Conservation (phyloP, 2,797 vertebrate species). For the Tokudaia muenninki region DNA sequence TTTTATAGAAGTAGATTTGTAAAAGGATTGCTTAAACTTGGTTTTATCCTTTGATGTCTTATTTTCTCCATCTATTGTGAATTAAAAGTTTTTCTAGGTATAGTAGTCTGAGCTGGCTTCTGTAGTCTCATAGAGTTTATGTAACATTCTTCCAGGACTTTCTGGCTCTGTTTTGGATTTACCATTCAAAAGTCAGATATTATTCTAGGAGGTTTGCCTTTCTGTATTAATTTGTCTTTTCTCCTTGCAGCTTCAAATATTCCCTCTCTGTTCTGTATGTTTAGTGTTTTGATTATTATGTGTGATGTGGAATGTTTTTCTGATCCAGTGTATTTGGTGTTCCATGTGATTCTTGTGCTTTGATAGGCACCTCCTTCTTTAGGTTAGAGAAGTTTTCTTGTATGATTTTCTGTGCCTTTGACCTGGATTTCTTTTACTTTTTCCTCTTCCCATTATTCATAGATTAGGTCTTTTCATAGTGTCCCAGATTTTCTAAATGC, state of each 20-base stretch:
- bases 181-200: background rate
- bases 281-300: background rate
- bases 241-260: background rate
- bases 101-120: too few species aligned
- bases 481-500: background rate
- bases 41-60: background rate
- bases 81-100: too few species aligned
- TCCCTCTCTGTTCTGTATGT: background rate
- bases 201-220: background rate
- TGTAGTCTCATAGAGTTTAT: too few species aligned
- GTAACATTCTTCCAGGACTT: too few species aligned
- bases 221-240: background rate
- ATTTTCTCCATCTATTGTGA: too few species aligned
- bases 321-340: background rate
- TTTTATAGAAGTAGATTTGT: background rate
- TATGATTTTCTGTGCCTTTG: background rate
- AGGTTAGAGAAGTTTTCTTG: background rate
- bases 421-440: background rate
- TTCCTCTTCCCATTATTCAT: background rate
- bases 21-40: background rate
- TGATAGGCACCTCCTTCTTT: background rate
- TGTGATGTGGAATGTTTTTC: background rate
- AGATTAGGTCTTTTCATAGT: background rate
- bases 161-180: background rate
- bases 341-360: background rate